phyloP scores from a whole-genome alignment of 2,888 invertebrate species.

The Eucera pruinosa region DNA sequence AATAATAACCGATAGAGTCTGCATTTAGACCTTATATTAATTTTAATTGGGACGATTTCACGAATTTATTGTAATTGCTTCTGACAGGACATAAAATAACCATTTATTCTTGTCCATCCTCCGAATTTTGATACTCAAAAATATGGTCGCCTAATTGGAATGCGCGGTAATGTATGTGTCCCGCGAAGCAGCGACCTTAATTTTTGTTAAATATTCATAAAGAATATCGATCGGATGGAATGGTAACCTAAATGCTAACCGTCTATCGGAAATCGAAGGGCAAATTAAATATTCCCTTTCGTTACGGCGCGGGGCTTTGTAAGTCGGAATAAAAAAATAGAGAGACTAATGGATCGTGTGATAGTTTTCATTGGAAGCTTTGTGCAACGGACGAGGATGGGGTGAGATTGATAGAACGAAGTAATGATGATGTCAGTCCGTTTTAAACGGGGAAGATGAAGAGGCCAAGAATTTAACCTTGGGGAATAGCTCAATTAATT shows the following conservation, averaged over 20 bases:
- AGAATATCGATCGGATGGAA: conserved; percentile 15
- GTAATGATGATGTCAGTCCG: neutral
- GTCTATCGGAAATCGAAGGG: conserved; percentile 28
- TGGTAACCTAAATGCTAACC: conserved; percentile 11
- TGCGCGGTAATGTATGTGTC: too few relatives aligned
- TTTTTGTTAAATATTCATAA: conserved; percentile 25
- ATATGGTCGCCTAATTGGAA: too few relatives aligned
- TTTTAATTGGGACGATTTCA: too few relatives aligned
- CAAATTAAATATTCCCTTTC: conserved; percentile 32
- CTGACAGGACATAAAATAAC: too few relatives aligned
- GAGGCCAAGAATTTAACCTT: neutral
- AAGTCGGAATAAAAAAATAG: neutral
- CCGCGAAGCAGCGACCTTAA: conserved; percentile 11
- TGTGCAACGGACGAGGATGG: neutral
- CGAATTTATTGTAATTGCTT: too few relatives aligned
- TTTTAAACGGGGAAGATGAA: neutral
- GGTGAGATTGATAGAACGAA: neutral
- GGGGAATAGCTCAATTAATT: conserved; percentile 20
- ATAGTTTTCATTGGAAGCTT: neutral
- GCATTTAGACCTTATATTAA: too few relatives aligned
- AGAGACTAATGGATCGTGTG: neutral
- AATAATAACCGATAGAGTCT: too few relatives aligned
- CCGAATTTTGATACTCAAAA: too few relatives aligned
- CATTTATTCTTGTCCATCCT: too few relatives aligned
- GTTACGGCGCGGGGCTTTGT: neutral